Base-by-base conservation (phyloP, 2,888 invertebrate species). In the Lasius platythorax region DNA sequence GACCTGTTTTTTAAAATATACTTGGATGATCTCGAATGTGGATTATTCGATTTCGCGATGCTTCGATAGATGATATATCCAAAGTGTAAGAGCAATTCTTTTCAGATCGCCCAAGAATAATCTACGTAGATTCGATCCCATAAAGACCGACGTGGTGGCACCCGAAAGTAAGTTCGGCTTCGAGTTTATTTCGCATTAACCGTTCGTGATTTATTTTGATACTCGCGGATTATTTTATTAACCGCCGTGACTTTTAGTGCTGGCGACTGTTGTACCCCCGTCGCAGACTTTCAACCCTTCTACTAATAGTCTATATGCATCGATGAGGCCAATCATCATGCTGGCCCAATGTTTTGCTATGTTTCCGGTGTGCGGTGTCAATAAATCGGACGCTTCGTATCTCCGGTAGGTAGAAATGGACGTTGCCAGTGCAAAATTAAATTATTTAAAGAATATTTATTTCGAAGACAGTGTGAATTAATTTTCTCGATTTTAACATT, bases 341-440 rank as follows among this genome's bases (percentile, higher is more conserved):
- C 83, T 96, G 63, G 96, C 96, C 0, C 96, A 96, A 89, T 95
- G 95, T 79, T 95, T 96, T 85, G 96, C 96, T 37, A 92, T 96
- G 23, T 91, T 96, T 88, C 96, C 96, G 0, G 95, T 96, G 0
- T 91, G 93, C 53, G 96, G 96, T 0, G 89, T 96, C 15, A 95
- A 93, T 88, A 95, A 95, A 1, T 92, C 93, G 1, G 94, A 95
- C 68, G 93, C 96, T 0, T 94, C 94, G 2, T 91, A 95, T 63
- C 93, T 95, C 43, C 94, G 92, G 95, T 95, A 92, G 28, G 40
- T 40, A 18, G 12, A 58, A 72, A 73, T 28, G 2, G 9, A 66
- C 15, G 4, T 46, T 58, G 63, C 33, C 5, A 28, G 15, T 28
- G 43, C 23, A 23, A n/a, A 53, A 53, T 53, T 53, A 53, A 53